Base-by-base conservation (phyloP, 2,113 vertebrate species). In the Eurypyga helias region DNA sequence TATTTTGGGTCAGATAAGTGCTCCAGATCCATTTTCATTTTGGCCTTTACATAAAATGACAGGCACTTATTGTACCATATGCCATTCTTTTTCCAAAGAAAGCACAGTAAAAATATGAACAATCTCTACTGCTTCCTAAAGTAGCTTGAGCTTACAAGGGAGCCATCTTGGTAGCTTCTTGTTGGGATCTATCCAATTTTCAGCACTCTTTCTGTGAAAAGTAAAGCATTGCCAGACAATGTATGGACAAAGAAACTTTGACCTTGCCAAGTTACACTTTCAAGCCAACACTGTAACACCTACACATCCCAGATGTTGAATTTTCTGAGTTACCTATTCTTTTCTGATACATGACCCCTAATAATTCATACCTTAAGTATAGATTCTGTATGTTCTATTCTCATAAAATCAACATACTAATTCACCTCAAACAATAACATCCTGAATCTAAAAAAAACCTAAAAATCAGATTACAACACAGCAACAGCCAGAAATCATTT, bases 51-150 rank as follows among this genome's bases (percentile, higher is more conserved):
- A 9, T 61, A 51, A 94, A 9, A 14, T 90, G 58, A 69, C n/a
- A 88, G 48, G 41, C 43, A 67, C 17, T 92, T 92, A 90, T 23
- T 10, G 3, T 65, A 71, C 34, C 31, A 70, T 52, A 80, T 58
- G 23, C n/a, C 19, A 18, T 41, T 80, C 33, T 90, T 70, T 64
- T 45, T 25, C 60, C 28, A 54, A 86, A 83, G 49, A 93, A 73
- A 87, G n/a, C 8, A 62, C 34, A 93, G 38, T 48, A 88, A 92
- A 93, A 86, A 52, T 38, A 83, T 61, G n/a, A 82, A 54, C 46
- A 65, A 76, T 15, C 33, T 89, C 52, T 65, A 57, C 41, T 52
- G 25, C n/a, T 65, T 81, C 41, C 49, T 79, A 36, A 87, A 87
- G 46, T 52, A 90, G 4, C 11, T 49, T 34, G 19, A 73, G 19